These are phyloP conservation scores for Pycnonotus jocosus DNA, from an alignment of 2,113 vertebrate species.

Conservation along the genomic window DNA sequence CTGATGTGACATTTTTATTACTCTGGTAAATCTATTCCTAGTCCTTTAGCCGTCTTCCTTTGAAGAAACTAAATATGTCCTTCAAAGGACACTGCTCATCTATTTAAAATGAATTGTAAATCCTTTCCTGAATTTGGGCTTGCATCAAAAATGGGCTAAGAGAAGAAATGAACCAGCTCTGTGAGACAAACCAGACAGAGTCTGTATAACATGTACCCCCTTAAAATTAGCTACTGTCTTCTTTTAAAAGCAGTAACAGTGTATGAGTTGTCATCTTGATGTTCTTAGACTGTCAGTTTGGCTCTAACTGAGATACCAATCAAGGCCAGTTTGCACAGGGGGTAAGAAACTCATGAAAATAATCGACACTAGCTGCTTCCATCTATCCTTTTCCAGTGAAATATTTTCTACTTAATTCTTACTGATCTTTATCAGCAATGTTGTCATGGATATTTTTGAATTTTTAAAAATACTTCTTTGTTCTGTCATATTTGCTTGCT, in stretches of 20 bases:
- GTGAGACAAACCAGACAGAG: background rate
- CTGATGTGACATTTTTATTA: background rate
- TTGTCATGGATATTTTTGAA: background rate
- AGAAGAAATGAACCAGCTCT: background rate
- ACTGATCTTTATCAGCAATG: background rate
- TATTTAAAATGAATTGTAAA: background rate
- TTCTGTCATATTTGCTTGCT: background rate
- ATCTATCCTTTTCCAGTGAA: background rate
- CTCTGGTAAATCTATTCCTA: background rate
- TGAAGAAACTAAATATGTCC: background rate
- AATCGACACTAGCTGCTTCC: background rate
- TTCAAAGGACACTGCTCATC: background rate
- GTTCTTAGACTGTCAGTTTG: background rate
- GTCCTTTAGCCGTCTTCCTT: background rate
- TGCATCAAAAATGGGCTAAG: background rate
- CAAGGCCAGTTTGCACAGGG: background rate
- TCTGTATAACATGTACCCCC: background rate
- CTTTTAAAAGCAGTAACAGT: background rate
- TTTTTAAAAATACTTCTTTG: background rate
- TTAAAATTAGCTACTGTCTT: background rate
- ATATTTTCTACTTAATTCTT: background rate
- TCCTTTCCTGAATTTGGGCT: background rate
- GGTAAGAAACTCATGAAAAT: background rate
- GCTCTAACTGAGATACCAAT: background rate
- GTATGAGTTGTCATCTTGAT: background rate